Evolutionary conservation across 2,888 invertebrate genomes (phyloP), one percentile per base, ranked within the genome.

Genomic region (Gari tellinella): DNA sequence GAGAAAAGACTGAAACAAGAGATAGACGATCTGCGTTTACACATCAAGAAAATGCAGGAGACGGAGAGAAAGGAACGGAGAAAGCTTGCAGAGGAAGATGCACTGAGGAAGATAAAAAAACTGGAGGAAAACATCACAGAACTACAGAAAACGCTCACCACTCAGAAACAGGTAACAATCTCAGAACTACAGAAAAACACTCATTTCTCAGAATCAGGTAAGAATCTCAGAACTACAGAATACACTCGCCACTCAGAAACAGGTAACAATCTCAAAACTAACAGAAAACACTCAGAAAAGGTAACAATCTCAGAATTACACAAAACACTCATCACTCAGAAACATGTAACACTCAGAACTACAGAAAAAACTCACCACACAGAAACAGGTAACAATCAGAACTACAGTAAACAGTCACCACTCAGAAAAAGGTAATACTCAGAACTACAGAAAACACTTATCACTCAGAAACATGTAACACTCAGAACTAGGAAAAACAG

Each of bases 21-120:
- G 91, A 94, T 97, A 0, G 98, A 98, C 73, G 98, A 98, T 81
- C 93, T 97, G 64, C 94, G 90, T 52, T 83, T 83, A 56, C 92
- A 92, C 74, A 86, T 93, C 48, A 90, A 90, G 62, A 90, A 90
- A 65, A 86, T 92, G 85, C 92, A 96, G 94, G 97, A 98, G 88
- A 96, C 95, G 88, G 98, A 98, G 91, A 94, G 97, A 3, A 97
- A 97, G 91, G 96, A 97, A 86, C 80, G 87, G 19, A 95, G 97
- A 79, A 97, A 98, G 84, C 92, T 98, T 53, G 97, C 97, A 0
- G 99, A 99, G 90, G 98, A 99, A 88, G 98, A 99, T 91, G 97
- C 97, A 0, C 93, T 97, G 65, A 94, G 97, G 55, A 98, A 98
- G 92, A 97, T 99, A 77, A 97, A 97, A 89, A 96, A 97, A 91